phyloP scores from a whole-genome alignment of 2,113 vertebrate species.

The Edolisoma coerulescens region DNA sequence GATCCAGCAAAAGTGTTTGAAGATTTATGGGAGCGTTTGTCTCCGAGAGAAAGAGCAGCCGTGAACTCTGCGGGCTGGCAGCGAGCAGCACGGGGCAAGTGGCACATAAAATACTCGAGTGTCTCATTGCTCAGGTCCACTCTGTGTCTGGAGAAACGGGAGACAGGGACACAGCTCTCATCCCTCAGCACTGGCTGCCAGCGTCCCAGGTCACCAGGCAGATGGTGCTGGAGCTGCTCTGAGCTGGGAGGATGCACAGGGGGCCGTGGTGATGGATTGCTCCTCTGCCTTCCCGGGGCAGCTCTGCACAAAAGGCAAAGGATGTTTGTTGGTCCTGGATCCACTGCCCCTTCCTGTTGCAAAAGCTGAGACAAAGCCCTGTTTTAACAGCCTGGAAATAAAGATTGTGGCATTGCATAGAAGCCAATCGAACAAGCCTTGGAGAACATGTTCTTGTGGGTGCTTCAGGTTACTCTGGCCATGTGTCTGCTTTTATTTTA shows the following conservation, averaged over 20 bases:
- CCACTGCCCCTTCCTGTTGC: neutral
- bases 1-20: neutral
- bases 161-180: neutral
- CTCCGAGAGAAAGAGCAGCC: neutral
- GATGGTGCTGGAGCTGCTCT: neutral
- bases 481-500: neutral
- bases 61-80: neutral
- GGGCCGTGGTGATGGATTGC: neutral
- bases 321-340: neutral
- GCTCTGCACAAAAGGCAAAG: neutral
- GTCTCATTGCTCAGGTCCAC: neutral
- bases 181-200: neutral
- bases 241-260: rapidly evolving
- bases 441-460: neutral
- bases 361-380: neutral
- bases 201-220: neutral
- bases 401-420: neutral
- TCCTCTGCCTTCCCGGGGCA: neutral
- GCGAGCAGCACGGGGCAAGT: neutral
- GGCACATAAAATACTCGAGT: neutral
- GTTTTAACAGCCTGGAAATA: neutral
- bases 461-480: neutral
- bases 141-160: neutral
- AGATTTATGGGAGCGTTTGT: neutral
- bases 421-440: neutral